These are phyloP conservation scores for Propithecus perrieri DNA, from an alignment of 2,797 vertebrate genomes.

Conservation along the genomic window DNA sequence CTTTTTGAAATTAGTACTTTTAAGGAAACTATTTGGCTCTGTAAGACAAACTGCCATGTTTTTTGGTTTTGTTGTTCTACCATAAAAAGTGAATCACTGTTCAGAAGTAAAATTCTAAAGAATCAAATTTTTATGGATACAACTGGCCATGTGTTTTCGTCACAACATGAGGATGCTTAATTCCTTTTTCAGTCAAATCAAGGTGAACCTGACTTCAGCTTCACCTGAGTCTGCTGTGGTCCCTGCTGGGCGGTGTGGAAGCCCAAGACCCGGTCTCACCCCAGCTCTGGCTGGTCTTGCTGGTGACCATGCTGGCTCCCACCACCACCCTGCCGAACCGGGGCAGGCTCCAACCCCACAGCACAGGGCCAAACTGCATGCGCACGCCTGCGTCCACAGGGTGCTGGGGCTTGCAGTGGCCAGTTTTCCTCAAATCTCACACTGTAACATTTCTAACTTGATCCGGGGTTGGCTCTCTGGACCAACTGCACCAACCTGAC, in stretches of 20 bases:
- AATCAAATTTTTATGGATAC: not conserved
- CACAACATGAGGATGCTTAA: not conserved
- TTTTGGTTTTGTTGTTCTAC: not conserved
- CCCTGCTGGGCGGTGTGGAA: not conserved
- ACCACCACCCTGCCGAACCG: not conserved
- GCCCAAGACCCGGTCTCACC: not conserved
- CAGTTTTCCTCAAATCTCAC: not conserved
- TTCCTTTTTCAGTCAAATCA: not conserved
- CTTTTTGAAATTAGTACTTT: not conserved
- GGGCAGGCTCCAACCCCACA: not conserved
- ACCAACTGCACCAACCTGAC: not conserved
- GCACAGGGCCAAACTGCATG: not conserved
- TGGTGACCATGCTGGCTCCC: not conserved
- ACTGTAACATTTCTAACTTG: too few relatives aligned
- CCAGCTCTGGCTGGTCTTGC: not conserved
- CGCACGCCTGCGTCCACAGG: fast-evolving
- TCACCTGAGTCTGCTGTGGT: not conserved
- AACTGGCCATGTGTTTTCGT: not conserved
- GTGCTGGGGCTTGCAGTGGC: not conserved
- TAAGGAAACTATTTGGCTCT: not conserved
- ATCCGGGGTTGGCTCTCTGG: not conserved
- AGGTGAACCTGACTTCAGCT: not conserved
- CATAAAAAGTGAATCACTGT: not conserved
- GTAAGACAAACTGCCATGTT: not conserved
- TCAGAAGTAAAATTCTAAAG: not conserved